These are phyloP conservation scores for Erythrolamprus reginae DNA, from an alignment of 2,113 vertebrate genomes.

Conservation along the genomic window DNA sequence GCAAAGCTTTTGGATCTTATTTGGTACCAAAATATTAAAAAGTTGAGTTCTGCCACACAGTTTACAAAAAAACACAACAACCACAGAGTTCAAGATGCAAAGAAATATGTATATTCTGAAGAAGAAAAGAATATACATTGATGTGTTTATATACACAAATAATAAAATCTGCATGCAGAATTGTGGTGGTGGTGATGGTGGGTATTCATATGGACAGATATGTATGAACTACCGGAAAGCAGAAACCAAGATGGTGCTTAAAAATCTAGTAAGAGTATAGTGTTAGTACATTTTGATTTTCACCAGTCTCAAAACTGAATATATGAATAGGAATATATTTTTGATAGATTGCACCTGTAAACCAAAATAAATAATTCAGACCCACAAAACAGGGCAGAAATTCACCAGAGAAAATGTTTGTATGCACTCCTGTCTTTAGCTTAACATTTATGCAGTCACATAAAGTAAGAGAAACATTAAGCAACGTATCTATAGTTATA, in stretches of 20 bases:
- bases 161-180: background rate
- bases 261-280: background rate
- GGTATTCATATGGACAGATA: background rate
- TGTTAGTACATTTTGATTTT: background rate
- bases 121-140: background rate
- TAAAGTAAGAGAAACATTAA: background rate
- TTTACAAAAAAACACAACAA: background rate
- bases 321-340: background rate
- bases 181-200: background rate
- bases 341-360: background rate
- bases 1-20: background rate
- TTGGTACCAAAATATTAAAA: background rate
- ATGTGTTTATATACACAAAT: background rate
- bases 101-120: background rate
- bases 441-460: background rate
- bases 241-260: background rate
- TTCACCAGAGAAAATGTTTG: background rate
- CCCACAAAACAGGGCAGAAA: background rate
- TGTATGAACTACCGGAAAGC: background rate
- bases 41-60: background rate
- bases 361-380: background rate
- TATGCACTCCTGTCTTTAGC: background rate
- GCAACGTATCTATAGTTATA: background rate
- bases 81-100: background rate
- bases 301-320: background rate